These are phyloP conservation scores for Odocoileus hemionus DNA, from an alignment of 2,113 vertebrate species.

Conservation along the genomic window DNA sequence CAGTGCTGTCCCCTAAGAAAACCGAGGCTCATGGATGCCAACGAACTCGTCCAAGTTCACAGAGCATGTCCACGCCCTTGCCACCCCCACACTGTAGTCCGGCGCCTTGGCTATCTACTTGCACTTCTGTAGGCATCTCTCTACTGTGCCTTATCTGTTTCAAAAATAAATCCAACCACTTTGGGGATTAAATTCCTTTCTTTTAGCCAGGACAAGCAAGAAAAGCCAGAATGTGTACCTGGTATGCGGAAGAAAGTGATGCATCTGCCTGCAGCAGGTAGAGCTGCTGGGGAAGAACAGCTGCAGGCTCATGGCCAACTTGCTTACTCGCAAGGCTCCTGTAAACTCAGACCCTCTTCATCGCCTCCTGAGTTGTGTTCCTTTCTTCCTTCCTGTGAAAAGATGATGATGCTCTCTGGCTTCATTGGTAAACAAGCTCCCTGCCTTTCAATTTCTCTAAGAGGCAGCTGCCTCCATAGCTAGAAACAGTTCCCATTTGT, in stretches of 20 bases:
- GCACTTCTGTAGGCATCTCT: background rate
- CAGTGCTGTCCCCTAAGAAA: background rate
- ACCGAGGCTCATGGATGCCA: background rate
- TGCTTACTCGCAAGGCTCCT: background rate
- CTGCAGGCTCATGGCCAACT: background rate
- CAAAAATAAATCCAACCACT: background rate
- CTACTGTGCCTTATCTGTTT: background rate
- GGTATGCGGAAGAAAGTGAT: background rate
- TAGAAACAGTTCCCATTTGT: background rate
- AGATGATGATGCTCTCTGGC: background rate
- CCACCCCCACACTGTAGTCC: too few species aligned
- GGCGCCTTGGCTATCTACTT: background rate
- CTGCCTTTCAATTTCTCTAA: background rate
- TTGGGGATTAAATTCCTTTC: background rate
- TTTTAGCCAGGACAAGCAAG: background rate
- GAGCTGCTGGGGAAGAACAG: background rate
- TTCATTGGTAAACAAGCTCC: background rate
- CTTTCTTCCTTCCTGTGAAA: background rate
- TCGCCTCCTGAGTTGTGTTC: background rate
- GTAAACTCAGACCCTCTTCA: background rate
- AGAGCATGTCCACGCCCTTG: background rate
- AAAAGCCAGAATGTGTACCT: background rate
- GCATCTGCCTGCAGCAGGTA: fast-evolving
- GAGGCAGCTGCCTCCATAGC: background rate
- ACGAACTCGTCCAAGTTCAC: background rate